A percentile compares a stretch with the other conserved stretches of the same genome.
These are phyloP conservation scores for Rutpela maculata DNA, from an alignment of 2,888 invertebrate species.

Conservation along the genomic window DNA sequence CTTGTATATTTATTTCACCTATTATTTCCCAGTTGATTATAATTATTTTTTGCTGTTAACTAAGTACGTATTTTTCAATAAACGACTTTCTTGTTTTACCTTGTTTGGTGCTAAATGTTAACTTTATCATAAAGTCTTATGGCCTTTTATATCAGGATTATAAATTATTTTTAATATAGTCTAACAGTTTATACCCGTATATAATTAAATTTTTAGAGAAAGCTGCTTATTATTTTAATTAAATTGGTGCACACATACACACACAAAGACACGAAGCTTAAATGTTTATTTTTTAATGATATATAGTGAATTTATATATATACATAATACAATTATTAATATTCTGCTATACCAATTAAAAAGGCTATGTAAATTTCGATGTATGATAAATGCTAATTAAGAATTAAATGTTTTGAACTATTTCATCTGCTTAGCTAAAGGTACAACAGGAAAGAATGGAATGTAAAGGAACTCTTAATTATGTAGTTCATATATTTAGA, in stretches of 20 bases:
- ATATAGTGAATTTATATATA: conserved; percentile 30
- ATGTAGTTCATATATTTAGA: not conserved
- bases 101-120: conserved; percentile 1
- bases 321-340: conserved; percentile 32
- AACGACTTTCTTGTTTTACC: conserved; percentile 1
- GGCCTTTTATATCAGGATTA: conserved; percentile 5
- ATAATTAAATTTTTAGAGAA: conserved; percentile 38
- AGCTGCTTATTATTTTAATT: conserved; percentile 37
- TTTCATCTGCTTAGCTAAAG: conserved; percentile 1
- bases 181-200: conserved; percentile 27
- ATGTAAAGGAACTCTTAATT: conserved; percentile 21
- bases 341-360: conserved; percentile 28
- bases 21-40: not conserved
- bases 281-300: conserved; percentile 39
- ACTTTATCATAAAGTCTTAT: not conserved
- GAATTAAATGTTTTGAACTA: conserved; percentile 15
- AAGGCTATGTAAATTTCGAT: conserved; percentile 35
- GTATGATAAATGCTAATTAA: conserved; percentile 38
- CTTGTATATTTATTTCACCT: not conserved
- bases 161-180: conserved; percentile 18
- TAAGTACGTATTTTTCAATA: not conserved
- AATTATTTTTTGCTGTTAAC: not conserved
- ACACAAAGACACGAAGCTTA: conserved; percentile 32
- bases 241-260: conserved; percentile 13
- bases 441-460: conserved; percentile 17